Percentiles rank a stretch among this genome's conserved stretches.
phyloP scores from a whole-genome alignment of 2,797 vertebrate genomes.

The Phalanger gymnotis region DNA sequence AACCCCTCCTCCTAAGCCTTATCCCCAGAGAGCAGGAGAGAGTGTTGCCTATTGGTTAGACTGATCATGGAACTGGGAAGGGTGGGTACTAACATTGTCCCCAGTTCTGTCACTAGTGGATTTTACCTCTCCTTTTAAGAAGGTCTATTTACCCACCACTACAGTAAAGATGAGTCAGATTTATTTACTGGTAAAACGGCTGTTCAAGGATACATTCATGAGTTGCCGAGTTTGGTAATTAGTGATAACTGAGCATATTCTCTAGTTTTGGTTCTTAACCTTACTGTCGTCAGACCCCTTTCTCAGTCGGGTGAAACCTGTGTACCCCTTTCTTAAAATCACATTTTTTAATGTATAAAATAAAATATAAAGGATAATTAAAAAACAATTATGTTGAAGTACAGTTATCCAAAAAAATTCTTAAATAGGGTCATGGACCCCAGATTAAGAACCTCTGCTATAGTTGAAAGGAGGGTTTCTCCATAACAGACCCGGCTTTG shows the following conservation, averaged over 20 bases:
- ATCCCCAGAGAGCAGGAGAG: background rate
- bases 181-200: background rate
- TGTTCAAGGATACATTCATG: background rate
- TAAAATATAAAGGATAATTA: background rate
- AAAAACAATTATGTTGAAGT: background rate
- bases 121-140: background rate
- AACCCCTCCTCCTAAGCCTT: background rate
- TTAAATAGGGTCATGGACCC: background rate
- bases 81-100: background rate
- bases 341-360: background rate
- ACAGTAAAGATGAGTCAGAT: background rate
- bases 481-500: background rate
- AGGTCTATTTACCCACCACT: background rate
- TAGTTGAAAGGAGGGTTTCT: background rate
- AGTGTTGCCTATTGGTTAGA: background rate
- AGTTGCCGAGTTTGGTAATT: background rate
- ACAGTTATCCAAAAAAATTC: background rate
- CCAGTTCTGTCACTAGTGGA: background rate
- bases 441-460: background rate
- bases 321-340: background rate
- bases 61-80: background rate
- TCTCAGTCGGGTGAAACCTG: background rate
- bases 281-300: background rate
- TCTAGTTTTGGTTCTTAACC: background rate
- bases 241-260: background rate